Base-by-base conservation (phyloP, 64 coral and sea anemone species). In the Catalaphyllia jardinei region DNA sequence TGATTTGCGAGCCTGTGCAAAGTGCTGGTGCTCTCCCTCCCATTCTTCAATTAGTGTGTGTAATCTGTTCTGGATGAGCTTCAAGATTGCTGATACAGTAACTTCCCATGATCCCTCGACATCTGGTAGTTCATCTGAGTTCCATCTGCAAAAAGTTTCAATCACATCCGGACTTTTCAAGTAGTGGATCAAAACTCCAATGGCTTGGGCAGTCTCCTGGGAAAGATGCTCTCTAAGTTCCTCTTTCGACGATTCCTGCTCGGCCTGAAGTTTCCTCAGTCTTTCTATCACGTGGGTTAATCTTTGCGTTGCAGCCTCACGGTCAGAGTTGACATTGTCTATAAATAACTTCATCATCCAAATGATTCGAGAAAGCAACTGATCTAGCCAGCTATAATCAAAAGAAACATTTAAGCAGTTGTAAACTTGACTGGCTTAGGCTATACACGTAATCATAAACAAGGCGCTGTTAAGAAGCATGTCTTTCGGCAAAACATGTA, bases 101-200 rank as follows among this genome's bases (percentile, higher is more conserved):
- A 80, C 31, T 64, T 79, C 75, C 75, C 75, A 89, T 59, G 88
- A 89, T n/a, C 76, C 46, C 35, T 89, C 88, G 13, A 39, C 60
- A 33, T 22, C 73, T 67, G 88, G 88, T 29, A 72, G 33, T 31
- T 90, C 78, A 30, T 67, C 78, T 4, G 67, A 6, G 38, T 29
- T 82, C 88, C 78, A 90, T 35, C n/a, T 76, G 18, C 88, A 81
- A 25, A 90, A 90, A 9, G 19, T 65, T 73, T 54, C 50, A 10
- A 31, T 35, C 18, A 74, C 30, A 22, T 49, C 49, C 1, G 31
- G 30, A 80, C 20, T 51, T 12, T 71, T 55, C 4, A 90, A 33
- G 51, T 81, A 24, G 7, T 31, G 15, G 22, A 52, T 52, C 27
- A 90, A 73, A 61, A 30, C 19, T n/a, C 14, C 24, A 18, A 90